Base-by-base conservation (phyloP, 2,797 vertebrate genomes). In the Enteromius paludinosus region DNA sequence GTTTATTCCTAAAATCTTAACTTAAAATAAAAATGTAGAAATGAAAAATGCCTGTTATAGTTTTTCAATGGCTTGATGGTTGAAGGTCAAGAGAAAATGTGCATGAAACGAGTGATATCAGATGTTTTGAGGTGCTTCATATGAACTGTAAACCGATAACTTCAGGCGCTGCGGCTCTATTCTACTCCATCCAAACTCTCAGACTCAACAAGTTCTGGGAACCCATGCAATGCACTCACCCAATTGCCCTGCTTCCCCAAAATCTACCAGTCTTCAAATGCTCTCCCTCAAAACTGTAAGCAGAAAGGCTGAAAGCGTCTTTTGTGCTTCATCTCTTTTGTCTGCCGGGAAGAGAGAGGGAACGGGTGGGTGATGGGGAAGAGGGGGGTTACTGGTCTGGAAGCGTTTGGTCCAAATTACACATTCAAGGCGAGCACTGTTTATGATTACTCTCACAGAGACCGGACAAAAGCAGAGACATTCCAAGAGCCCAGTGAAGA, bases 391-490 rank as follows among this genome's bases (percentile, higher is more conserved):
- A 45, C 82, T 78, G 43, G 14, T 18, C 69, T 81, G 86, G 86
- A 79, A 86, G 82, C 87, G 85, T 87, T 83, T 79, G 82, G 80
- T 74, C 79, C 85, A 81, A 88, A 90, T 90, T 88, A 88, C 76
- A 85, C 79, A 89, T 89, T 87, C 83, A 86, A 81, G 86, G 62
- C 87, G 82, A 86, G 81, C 76, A 59, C 73, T 87, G 89, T 86
- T 90, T 88, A 88, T 90, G 88, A 89, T 89, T 89, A 89, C 82
- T 86, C 85, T 83, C 79, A 87, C 82, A 82, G 45, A 61, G 41
- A 43, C 73, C 81, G 72, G 56, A 87, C 84, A 88, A 86, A 88
- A 84, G 68, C 79, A 61, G 83, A 79, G 72, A 82, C 86, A 87
- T 90, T 90, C 89, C 89, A 73, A 61, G 69, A 85, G 70, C 68